Conservation (phyloP, 2,797 vertebrate species). For the Hapalemur alaotrensis region DNA sequence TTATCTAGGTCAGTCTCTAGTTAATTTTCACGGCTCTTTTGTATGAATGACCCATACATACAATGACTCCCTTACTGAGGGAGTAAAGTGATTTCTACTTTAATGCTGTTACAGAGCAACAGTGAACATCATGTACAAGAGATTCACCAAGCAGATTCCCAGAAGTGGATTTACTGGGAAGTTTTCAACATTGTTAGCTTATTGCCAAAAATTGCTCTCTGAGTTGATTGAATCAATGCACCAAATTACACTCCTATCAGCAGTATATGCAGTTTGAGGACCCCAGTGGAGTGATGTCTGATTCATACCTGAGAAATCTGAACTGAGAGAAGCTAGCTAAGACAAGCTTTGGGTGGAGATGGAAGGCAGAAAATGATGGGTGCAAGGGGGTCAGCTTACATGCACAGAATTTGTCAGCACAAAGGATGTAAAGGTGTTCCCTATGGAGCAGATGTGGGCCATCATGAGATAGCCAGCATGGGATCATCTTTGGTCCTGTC, state of each 20-base stretch:
- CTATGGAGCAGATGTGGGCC: not conserved
- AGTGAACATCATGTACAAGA: not conserved
- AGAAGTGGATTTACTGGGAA: constrained; percentile 11
- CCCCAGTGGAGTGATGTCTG: not conserved
- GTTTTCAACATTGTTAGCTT: not conserved
- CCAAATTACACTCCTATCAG: not conserved
- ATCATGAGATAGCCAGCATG: not conserved
- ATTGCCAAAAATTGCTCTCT: not conserved
- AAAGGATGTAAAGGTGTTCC: not conserved
- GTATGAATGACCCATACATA: not conserved
- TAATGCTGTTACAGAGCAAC: not conserved
- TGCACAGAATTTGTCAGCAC: not conserved
- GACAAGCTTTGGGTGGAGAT: not conserved
- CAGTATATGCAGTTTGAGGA: not conserved
- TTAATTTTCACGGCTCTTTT: not conserved
- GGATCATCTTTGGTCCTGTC: not conserved
- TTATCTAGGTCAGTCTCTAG: not conserved
- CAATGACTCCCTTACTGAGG: not conserved
- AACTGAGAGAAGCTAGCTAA: not conserved
- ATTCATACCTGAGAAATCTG: constrained; percentile 4
- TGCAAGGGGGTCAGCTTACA: not conserved
- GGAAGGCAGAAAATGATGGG: not conserved
- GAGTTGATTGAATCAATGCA: not conserved
- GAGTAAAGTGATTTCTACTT: constrained; percentile 11
- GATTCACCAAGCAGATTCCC: not conserved